Percentiles rank a stretch among this genome's conserved stretches.
Evolutionary conservation across 30 jellyfish, hydroid and myxozoan genomes (phyloP).

Genomic region (Chrysaora quinquecirrha): DNA sequence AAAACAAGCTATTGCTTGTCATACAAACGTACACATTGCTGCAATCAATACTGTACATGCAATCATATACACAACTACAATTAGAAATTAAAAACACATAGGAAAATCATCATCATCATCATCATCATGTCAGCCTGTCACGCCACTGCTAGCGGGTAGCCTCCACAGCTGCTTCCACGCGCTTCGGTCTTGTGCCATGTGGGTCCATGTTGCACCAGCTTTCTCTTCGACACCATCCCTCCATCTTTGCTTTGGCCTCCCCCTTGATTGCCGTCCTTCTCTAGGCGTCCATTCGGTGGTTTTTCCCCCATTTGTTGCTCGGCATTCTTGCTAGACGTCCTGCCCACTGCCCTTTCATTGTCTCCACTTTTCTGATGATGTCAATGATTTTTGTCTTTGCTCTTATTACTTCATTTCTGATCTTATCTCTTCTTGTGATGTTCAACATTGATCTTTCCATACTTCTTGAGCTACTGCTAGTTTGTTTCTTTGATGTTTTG

Average conservation of each 20-base stretch:
- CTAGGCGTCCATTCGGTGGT: slow-evolving; percentile 7
- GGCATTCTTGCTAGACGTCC: slow-evolving; percentile 11
- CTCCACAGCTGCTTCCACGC: slow-evolving; percentile 5
- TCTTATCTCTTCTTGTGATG: slow-evolving; percentile 6
- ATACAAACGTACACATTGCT: too few species aligned
- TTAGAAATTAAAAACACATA: too few species aligned
- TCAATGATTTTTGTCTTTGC: slow-evolving; percentile 3
- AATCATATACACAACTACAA: too few species aligned
- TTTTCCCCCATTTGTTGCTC: slow-evolving; percentile 5
- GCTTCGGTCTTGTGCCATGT: not conserved
- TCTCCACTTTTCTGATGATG: not conserved
- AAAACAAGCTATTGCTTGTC: too few species aligned
- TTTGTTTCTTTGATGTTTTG: not conserved
- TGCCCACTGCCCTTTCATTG: slow-evolving; percentile 25
- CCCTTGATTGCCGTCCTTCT: not conserved
- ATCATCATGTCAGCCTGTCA: too few species aligned
- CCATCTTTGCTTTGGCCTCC: slow-evolving; percentile 1
- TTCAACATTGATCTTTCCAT: slow-evolving; percentile 4
- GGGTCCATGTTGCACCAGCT: too few species aligned
- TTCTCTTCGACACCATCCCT: slow-evolving; percentile 5
- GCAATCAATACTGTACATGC: too few species aligned
- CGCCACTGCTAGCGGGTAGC: too few species aligned
- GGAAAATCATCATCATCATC: too few species aligned
- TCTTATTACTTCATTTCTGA: slow-evolving; percentile 9
- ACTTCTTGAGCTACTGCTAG: slow-evolving; percentile 25